Evolutionary conservation across 2,113 vertebrate species (phyloP), one percentile per base, ranked within the genome.

Genomic region (Pitta sordida): DNA sequence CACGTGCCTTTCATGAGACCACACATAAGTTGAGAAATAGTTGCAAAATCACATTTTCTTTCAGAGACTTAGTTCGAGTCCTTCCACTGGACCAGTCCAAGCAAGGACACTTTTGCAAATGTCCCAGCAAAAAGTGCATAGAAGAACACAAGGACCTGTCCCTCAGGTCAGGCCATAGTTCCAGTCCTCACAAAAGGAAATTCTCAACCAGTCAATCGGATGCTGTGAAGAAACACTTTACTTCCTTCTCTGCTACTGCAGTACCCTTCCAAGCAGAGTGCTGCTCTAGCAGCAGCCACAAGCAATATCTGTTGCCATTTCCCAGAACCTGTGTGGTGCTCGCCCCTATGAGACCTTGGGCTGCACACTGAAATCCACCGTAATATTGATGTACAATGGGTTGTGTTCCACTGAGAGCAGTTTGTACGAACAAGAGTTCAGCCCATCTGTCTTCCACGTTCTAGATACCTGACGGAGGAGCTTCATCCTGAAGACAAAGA

Each of bases 331-430:
- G 23, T 3, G 17, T 29, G 15, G 52, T 46, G 26, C 24, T 51
- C 7, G 1, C 10, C 41, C 67, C 81, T 97, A 94, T 0, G 93
- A 95, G 88, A 87, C 34, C 75, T 94, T 94, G 17, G 58, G 81
- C 74, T 95, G 78, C 39, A 8, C 12, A 10, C 88, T 90, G 39
- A 99, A 98, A 88, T 99, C 98, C 89, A 98, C 99, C 0, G 99
- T 99, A 87, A 99, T 90, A 81, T 99, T 99, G 78, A 98, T 71
- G 68, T 99, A 99, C 14, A 99, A 96, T 20, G 97, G 98, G n/a
- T 96, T 96, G 68, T 98, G 97, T 85, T 99, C 97, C 74, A 98
- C 79, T 2, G 98, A 98, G 24, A 99, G 81, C 41, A 98, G 97
- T 68, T 98, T 98, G 81, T 99, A 99, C 6, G 95, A 97, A 92